phyloP scores from a whole-genome alignment of 37 sponge, comb jelly and placozoan species.

The Amphimedon queenslandica region DNA sequence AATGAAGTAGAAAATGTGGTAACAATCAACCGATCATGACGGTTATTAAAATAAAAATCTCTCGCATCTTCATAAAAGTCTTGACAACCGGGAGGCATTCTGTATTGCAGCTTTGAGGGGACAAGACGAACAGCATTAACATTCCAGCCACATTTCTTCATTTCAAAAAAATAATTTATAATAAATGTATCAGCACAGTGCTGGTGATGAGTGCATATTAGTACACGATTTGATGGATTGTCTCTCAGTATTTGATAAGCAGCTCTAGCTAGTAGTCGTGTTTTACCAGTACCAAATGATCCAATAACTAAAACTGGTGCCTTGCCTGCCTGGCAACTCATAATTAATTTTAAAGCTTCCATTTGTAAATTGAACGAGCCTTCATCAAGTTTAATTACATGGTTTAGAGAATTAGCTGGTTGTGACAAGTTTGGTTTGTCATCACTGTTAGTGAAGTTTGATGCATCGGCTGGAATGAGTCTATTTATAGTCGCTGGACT shows the following conservation, averaged over 20 bases:
- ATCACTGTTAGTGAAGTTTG: not conserved
- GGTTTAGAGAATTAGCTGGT: not conserved
- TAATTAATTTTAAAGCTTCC: conserved; percentile 5
- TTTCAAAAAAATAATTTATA: conserved; percentile 16
- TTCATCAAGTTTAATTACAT: no score
- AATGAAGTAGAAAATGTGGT: no score
- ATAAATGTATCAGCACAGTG: conserved; percentile 30
- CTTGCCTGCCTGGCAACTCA: conserved; percentile 4
- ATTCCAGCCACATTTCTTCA: not conserved
- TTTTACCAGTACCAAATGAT: conserved; percentile 52
- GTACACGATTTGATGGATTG: not conserved
- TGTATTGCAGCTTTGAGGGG: not conserved
- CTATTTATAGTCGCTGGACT: not conserved
- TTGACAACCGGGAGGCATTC: not conserved
- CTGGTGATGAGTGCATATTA: conserved; percentile 30
- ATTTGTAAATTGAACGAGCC: not conserved
- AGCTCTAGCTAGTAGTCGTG: conserved; percentile 20
- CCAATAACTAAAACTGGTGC: conserved; percentile 31
- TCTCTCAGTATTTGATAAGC: conserved; percentile 11
- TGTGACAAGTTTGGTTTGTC: not conserved
- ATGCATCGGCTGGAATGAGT: not conserved
- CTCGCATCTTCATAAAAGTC: no score
- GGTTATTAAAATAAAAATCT: no score
- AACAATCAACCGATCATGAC: no score
- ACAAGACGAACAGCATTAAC: not conserved